Evolutionary conservation across 2,797 vertebrate genomes (phyloP).

Genomic region (Danio choprae): DNA sequence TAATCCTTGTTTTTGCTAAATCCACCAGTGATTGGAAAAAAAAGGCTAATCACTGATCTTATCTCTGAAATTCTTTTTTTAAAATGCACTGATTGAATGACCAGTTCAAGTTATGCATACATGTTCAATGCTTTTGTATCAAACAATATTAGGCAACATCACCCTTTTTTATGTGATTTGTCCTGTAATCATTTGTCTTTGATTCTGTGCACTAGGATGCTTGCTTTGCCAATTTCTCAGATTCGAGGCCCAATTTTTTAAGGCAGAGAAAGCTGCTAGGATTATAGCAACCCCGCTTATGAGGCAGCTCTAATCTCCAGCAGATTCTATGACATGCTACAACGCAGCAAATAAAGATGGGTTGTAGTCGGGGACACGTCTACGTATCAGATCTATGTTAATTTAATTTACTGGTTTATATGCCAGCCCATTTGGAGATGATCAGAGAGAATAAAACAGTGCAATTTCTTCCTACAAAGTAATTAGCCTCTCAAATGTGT

Average conservation of each 20-base stretch:
- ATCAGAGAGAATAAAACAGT: not conserved
- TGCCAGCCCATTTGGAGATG: slow-evolving; percentile 23
- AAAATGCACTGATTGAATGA: not conserved
- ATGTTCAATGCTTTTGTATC: not conserved
- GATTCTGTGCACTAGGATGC: not conserved
- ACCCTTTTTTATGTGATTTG: not conserved
- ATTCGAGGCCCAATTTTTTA: not conserved
- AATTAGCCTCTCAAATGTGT: slow-evolving; percentile 57
- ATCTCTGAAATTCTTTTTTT: slow-evolving; percentile 15
- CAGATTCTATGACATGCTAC: slow-evolving; percentile 7
- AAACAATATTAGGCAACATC: not conserved
- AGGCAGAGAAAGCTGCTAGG: not conserved
- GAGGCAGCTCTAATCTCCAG: slow-evolving; percentile 11
- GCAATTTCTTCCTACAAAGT: slow-evolving; percentile 36
- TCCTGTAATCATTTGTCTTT: not conserved
- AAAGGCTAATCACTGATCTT: not conserved
- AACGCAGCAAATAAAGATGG: slow-evolving; percentile 20
- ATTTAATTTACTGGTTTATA: slow-evolving; percentile 56
- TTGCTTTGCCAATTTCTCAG: not conserved
- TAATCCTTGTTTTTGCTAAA: slow-evolving; percentile 4
- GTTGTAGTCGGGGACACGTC: not conserved
- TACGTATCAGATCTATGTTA: slow-evolving; percentile 31
- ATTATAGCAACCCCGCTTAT: slow-evolving; percentile 10
- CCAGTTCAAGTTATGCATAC: not conserved
- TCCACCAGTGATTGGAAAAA: not conserved